Percentiles rank a stretch among this genome's conserved stretches.
These are phyloP conservation scores for Champsocephalus gunnari DNA, from an alignment of 2,797 vertebrate genomes.

Conservation along the genomic window DNA sequence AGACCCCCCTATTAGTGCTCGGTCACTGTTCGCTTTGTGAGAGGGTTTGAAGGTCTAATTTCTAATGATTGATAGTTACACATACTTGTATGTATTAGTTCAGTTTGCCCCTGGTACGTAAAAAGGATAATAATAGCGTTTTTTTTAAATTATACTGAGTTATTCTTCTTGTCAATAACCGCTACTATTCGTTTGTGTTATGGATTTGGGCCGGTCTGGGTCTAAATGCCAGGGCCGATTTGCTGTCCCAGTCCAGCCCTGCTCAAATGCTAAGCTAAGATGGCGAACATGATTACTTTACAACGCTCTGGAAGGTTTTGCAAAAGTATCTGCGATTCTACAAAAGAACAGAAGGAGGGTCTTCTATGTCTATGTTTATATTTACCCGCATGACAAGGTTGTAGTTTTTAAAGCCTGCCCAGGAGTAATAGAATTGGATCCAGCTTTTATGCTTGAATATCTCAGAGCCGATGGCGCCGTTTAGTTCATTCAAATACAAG, in stretches of 20 bases:
- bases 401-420: constrained; percentile 87
- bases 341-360: not conserved
- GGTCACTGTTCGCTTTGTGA: no score
- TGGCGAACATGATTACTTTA: no score
- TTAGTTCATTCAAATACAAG: constrained; percentile 78
- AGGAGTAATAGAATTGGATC: constrained; percentile 86
- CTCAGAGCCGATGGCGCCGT: constrained; percentile 71
- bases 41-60: no score
- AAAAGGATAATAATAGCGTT: no score
- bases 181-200: no score
- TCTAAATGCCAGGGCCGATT: not conserved
- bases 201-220: no score
- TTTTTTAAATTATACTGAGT: no score
- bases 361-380: not conserved
- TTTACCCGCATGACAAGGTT: constrained; percentile 86
- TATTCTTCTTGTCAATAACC: no score
- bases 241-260: not conserved
- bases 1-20: no score
- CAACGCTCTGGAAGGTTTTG: not conserved
- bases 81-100: no score
- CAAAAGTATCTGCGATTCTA: not conserved
- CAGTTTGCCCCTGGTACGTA: no score
- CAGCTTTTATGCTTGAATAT: constrained; percentile 83
- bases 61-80: no score
- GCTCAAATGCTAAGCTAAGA: not conserved